Evolutionary conservation across 2,113 vertebrate genomes (phyloP).

Genomic region (Podocnemis expansa): DNA sequence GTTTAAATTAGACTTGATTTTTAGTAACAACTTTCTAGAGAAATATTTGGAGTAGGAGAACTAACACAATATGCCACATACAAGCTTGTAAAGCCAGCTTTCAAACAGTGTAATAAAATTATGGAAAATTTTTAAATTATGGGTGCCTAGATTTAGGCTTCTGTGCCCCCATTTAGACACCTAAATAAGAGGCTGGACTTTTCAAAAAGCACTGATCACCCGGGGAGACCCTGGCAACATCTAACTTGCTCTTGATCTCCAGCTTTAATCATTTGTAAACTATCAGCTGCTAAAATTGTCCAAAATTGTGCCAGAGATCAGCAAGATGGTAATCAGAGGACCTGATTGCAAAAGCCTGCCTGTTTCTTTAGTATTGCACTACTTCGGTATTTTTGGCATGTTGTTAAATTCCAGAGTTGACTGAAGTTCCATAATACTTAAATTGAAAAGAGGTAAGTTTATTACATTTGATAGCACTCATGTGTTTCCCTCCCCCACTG

Average conservation of each 20-base stretch:
- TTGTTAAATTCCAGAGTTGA: background rate
- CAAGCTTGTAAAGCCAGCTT: slow-evolving; percentile 66
- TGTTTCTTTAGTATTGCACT: background rate
- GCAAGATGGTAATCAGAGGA: background rate
- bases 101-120: slow-evolving; percentile 57
- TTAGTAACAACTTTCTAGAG: slow-evolving; percentile 41
- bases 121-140: slow-evolving; percentile 54
- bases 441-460: background rate
- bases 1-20: slow-evolving; percentile 44
- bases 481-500: background rate
- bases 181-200: slow-evolving; percentile 25
- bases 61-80: slow-evolving; percentile 29
- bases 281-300: background rate
- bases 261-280: background rate
- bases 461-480: background rate
- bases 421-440: background rate
- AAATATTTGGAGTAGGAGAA: slow-evolving; percentile 49
- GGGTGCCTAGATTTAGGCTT: slow-evolving; percentile 29
- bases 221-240: background rate
- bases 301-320: background rate
- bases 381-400: background rate
- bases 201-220: background rate
- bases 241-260: background rate
- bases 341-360: background rate
- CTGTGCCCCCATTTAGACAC: slow-evolving; percentile 41